phyloP scores from a whole-genome alignment of 2,113 vertebrate species.

The Oncorhynchus keta region DNA sequence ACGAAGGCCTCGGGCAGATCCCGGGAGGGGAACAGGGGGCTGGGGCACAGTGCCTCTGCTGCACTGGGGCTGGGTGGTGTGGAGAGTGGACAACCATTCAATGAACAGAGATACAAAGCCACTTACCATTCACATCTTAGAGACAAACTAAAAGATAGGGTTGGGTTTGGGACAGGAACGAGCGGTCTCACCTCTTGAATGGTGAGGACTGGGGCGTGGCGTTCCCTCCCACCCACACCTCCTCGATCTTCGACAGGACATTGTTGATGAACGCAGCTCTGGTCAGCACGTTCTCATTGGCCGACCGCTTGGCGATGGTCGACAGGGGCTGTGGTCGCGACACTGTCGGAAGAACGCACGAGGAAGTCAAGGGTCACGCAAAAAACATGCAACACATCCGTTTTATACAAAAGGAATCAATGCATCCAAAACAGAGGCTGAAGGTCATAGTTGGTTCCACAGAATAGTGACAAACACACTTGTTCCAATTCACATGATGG shows the following conservation, averaged over 20 bases:
- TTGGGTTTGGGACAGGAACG: not conserved
- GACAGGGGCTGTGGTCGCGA: constrained; percentile 88
- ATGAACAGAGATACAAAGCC: no score
- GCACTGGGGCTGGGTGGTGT: constrained; percentile 61
- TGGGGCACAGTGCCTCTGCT: constrained; percentile 51
- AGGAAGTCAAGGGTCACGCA: not conserved
- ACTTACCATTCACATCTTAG: no score
- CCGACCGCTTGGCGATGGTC: constrained; percentile 78
- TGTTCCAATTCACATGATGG: no score
- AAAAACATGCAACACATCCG: no score
- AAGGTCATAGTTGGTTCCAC: no score
- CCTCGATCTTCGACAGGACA: constrained; percentile 87
- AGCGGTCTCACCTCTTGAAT: constrained; percentile 67
- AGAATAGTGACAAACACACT: no score
- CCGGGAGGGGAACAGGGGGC: constrained; percentile 29
- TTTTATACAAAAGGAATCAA: no score
- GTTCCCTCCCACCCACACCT: constrained; percentile 81
- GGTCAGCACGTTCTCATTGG: constrained; percentile 79
- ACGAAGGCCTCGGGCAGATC: constrained; percentile 79
- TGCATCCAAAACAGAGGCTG: no score
- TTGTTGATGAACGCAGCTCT: constrained; percentile 88
- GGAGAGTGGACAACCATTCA: not conserved
- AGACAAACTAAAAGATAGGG: no score
- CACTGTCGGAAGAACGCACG: constrained; percentile 66
- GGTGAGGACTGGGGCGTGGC: constrained; percentile 58